Evolutionary conservation across 2,888 invertebrate species (phyloP), one percentile per base, ranked within the genome.

Genomic region (Thymelicus sylvestris): DNA sequence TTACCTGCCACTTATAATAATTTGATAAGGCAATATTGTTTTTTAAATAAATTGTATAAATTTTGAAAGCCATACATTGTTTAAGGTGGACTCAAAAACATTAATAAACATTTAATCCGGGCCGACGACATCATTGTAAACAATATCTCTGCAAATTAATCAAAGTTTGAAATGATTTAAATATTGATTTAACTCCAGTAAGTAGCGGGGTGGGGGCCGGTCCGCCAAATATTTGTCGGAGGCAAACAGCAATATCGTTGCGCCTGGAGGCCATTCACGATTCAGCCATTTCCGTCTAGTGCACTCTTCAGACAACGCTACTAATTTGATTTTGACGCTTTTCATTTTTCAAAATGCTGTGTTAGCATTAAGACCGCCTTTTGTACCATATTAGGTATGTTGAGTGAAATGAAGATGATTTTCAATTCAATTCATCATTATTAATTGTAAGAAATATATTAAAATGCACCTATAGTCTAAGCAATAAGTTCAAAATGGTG

Each of bases 181-280:
- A 93, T 93, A 93, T 93, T 93, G 90, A 89, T 91, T 84, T 92
- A 93, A 92, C 92, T 92, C 88, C 89, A 86, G 90, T 91, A 91
- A 91, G 92, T 90, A 91, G 87, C 86, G 87, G 86, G 86, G 83
- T 80, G 86, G 81, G 79, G 80, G 83, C 74, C 74, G 78, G 77
- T 74, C 75, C 79, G 82, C 76, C 87, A 89, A 92, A 91, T 87
- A 86, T 93, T 92, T 89, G 90, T 80, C 59, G 81, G 73, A 69
- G 73, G 86, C 89, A 92, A 92, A 93, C 91, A 93, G 93, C 87
- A 93, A 93, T 93, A 93, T 92, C 88, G 91, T 77, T 85, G 86
- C 82, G 89, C 87, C 90, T 87, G 81, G 80, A 79, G 89, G 90
- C 90, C 80, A 79, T 75, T 79, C 81, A 77, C 79, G 81, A 75